These are phyloP conservation scores for Mustela erminea DNA, from an alignment of 2,797 vertebrate genomes.

Conservation along the genomic window DNA sequence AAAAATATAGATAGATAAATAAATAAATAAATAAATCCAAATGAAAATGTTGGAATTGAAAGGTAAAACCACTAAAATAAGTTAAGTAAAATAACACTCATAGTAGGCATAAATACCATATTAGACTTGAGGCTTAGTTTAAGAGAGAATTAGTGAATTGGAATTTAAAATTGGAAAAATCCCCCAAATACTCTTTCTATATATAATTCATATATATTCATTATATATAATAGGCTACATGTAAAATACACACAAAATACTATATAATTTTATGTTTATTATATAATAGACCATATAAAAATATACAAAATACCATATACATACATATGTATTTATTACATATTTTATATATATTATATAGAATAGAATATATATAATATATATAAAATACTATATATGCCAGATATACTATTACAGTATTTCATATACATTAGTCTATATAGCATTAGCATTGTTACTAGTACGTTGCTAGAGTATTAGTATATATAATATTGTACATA, in stretches of 20 bases:
- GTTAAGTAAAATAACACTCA: not conserved
- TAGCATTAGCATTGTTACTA: not conserved
- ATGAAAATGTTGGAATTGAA: not conserved
- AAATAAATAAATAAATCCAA: not conserved
- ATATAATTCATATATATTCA: not conserved
- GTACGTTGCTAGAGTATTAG: not conserved
- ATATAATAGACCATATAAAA: not conserved
- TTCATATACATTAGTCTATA: not conserved
- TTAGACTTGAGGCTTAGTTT: not conserved
- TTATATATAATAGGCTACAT: not conserved
- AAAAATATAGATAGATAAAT: not conserved
- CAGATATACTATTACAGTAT: not conserved
- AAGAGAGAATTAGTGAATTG: not conserved
- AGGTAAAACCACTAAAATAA: not conserved
- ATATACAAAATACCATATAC: not conserved
- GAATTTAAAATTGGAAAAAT: not conserved
- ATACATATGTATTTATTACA: not conserved
- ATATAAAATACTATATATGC: not conserved
- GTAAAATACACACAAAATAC: not conserved
- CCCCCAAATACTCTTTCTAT: not conserved
- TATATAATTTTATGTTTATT: not conserved
- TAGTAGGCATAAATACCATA: not conserved
- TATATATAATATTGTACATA: not conserved
- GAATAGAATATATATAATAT: not conserved
- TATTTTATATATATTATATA: not conserved